Evolutionary conservation across 2,888 invertebrate genomes (phyloP).

Genomic region (Abrostola tripartita): DNA sequence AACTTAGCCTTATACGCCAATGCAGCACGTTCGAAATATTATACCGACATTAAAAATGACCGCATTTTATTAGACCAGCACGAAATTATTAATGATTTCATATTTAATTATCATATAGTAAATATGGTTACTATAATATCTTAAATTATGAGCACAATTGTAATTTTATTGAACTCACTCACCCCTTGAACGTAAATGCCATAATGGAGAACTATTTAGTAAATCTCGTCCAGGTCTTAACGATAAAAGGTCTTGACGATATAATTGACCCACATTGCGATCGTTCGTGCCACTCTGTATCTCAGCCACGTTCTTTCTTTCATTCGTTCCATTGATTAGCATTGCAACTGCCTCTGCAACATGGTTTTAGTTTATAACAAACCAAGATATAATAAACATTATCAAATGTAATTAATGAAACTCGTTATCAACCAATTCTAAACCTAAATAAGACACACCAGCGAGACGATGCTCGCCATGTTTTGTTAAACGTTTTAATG

Average conservation of each 20-base stretch:
- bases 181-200: no score
- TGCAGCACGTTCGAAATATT: constrained; percentile 9
- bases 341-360: neutral
- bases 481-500: constrained; percentile 47
- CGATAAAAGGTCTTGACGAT: neutral
- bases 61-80: no score
- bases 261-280: neutral
- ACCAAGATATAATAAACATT: no score
- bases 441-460: constrained; percentile 24
- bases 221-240: no score
- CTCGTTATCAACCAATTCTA: constrained; percentile 7
- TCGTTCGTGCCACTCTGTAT: neutral
- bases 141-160: no score
- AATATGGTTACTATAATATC: neutral
- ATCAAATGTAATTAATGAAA: constrained; percentile 7
- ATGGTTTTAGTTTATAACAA: no score
- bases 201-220: no score
- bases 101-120: neutral
- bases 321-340: neutral
- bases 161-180: no score
- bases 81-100: no score
- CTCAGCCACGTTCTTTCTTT: neutral
- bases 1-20: constrained; percentile 36
- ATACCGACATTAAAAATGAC: neutral
- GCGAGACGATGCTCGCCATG: constrained; percentile 22